Evolutionary conservation across 2,888 invertebrate species (phyloP).

Genomic region (Melanostoma mellinum): DNA sequence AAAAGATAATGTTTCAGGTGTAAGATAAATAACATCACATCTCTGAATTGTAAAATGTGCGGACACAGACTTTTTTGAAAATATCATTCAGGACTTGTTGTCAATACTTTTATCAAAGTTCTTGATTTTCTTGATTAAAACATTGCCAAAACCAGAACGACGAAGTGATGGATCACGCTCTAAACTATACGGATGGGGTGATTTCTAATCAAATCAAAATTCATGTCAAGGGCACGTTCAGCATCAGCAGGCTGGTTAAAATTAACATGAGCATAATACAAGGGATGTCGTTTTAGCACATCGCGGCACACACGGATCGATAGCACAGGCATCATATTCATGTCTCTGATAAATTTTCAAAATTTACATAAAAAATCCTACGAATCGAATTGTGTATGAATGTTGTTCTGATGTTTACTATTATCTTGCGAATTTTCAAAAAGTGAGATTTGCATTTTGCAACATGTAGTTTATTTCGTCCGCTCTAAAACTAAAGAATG

Average conservation of each 20-base stretch:
- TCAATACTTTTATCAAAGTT: slow-evolving; percentile 99
- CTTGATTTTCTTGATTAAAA: slow-evolving; percentile 99
- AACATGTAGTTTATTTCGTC: no score
- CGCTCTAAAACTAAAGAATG: no score
- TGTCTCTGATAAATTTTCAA: no score
- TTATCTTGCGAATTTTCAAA: no score
- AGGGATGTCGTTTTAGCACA: slow-evolving; percentile 97
- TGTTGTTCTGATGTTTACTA: no score
- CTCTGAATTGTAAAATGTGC: no score
- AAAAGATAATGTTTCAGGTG: no score
- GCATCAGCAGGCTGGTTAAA: slow-evolving; percentile 99
- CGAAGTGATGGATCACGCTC: slow-evolving; percentile 99
- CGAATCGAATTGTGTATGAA: no score
- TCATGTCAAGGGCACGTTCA: slow-evolving; percentile 89
- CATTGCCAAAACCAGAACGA: slow-evolving; percentile 99
- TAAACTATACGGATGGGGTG: slow-evolving; percentile 99
- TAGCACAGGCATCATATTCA: slow-evolving; percentile 97
- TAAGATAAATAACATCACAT: no score
- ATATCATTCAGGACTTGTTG: slow-evolving; percentile 99
- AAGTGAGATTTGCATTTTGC: no score
- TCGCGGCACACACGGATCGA: slow-evolving; percentile 99
- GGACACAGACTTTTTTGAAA: no score
- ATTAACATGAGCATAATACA: slow-evolving; percentile 99
- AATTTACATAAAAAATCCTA: no score
- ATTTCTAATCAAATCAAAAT: slow-evolving; percentile 98